phyloP scores from a whole-genome alignment of 2,888 invertebrate genomes.

The Leucania comma region DNA sequence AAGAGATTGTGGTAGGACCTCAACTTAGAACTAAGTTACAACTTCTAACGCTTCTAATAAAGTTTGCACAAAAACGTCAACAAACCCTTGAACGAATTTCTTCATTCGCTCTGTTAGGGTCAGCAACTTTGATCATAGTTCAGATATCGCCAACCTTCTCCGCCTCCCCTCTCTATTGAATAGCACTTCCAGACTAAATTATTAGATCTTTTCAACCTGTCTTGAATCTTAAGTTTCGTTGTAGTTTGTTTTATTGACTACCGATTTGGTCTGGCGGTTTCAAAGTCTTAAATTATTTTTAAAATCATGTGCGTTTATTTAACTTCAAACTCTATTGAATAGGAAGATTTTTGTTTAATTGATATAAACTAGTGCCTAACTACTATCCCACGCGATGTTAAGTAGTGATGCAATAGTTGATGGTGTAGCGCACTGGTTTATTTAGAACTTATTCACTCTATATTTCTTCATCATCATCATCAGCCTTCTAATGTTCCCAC shows the following conservation, averaged over 20 bases:
- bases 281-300: not conserved
- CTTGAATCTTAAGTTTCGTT: conserved; percentile 21
- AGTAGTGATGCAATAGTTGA: too few relatives aligned
- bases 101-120: conserved; percentile 32
- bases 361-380: too few relatives aligned
- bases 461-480: too few relatives aligned
- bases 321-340: not conserved
- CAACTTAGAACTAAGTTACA: not conserved
- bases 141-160: conserved; percentile 52
- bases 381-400: too few relatives aligned
- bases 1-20: not conserved
- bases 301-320: not conserved
- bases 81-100: conserved; percentile 15
- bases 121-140: conserved; percentile 38
- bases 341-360: too few relatives aligned
- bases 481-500: too few relatives aligned
- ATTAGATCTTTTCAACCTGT: conserved; percentile 28
- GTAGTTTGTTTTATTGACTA: conserved; percentile 24
- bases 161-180: conserved; percentile 24
- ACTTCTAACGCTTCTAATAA: not conserved
- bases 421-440: too few relatives aligned
- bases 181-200: conserved; percentile 38
- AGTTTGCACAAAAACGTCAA: not conserved
- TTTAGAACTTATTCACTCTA: too few relatives aligned
- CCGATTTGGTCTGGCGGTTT: not conserved